Evolutionary conservation across 2,888 invertebrate species (phyloP).

Genomic region (Rutpela maculata): DNA sequence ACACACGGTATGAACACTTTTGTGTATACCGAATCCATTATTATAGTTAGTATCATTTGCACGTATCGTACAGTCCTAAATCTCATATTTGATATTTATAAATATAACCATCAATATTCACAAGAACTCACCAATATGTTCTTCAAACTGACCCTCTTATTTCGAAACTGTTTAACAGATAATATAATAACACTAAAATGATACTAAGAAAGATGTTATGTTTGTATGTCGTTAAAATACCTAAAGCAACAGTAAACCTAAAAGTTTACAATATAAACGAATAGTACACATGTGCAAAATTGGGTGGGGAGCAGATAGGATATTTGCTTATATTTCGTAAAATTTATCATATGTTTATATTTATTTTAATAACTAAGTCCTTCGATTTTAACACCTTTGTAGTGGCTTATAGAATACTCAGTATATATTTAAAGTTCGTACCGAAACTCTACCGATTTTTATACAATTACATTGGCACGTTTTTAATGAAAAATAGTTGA

Average conservation of each 20-base stretch:
- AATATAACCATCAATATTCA: not conserved
- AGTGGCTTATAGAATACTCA: not conserved
- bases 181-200: slow-evolving; percentile 7
- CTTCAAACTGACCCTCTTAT: not conserved
- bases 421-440: not conserved
- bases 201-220: slow-evolving; percentile 11
- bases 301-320: slow-evolving; percentile 17
- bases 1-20: no score
- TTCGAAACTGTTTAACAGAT: not conserved
- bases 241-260: slow-evolving; percentile 18
- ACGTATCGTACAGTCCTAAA: no score
- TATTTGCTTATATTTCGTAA: slow-evolving; percentile 37
- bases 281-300: slow-evolving; percentile 5
- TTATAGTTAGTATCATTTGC: no score
- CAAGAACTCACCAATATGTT: not conserved
- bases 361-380: slow-evolving; percentile 31
- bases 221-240: slow-evolving; percentile 26
- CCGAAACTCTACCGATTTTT: not conserved
- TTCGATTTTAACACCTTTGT: slow-evolving; percentile 14
- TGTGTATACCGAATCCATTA: no score
- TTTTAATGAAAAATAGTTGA: slow-evolving; percentile 7
- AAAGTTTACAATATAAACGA: not conserved
- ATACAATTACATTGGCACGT: slow-evolving; percentile 17
- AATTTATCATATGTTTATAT: slow-evolving; percentile 35
- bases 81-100: not conserved